These are phyloP conservation scores for Pseudomyrmex cubaensis DNA, from an alignment of 1,140 invertebrate genomes.

Conservation along the genomic window DNA sequence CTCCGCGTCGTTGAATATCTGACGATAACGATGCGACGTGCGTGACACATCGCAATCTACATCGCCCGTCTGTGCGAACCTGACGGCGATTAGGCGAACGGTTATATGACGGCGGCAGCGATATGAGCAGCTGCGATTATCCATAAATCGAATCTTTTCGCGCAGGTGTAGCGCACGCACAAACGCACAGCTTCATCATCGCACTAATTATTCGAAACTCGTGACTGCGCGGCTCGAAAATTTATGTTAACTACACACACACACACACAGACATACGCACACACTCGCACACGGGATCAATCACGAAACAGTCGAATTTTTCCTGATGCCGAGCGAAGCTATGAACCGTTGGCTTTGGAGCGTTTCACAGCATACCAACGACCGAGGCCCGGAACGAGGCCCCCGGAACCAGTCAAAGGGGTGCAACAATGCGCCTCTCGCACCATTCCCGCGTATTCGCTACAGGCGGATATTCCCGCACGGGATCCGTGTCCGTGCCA, in stretches of 20 bases:
- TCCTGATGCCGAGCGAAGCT: too few relatives aligned
- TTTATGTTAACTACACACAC: too few relatives aligned
- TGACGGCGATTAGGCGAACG: conserved; percentile 6
- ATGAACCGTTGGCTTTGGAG: too few relatives aligned
- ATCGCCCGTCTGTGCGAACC: neutral
- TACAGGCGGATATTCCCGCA: neutral
- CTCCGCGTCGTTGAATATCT: neutral
- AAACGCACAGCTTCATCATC: neutral
- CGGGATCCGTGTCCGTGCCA: neutral
- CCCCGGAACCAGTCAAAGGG: neutral
- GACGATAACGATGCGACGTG: neutral
- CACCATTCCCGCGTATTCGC: neutral
- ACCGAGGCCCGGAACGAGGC: too few relatives aligned
- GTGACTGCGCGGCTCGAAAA: too few relatives aligned
- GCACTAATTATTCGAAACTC: too few relatives aligned
- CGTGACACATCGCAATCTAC: conserved; percentile 39
- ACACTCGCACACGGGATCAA: too few relatives aligned
- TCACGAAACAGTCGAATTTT: too few relatives aligned
- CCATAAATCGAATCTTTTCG: conserved; percentile 1
- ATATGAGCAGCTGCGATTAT: neutral
- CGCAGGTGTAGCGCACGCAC: neutral
- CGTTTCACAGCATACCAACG: too few relatives aligned
- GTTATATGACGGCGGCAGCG: too few relatives aligned
- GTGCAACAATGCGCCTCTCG: neutral
- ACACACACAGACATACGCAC: too few relatives aligned